Percentiles rank a stretch among this genome's conserved stretches.
These are phyloP conservation scores for Ptilorrhoa leucosticta DNA, from an alignment of 2,113 vertebrate genomes.

Conservation along the genomic window DNA sequence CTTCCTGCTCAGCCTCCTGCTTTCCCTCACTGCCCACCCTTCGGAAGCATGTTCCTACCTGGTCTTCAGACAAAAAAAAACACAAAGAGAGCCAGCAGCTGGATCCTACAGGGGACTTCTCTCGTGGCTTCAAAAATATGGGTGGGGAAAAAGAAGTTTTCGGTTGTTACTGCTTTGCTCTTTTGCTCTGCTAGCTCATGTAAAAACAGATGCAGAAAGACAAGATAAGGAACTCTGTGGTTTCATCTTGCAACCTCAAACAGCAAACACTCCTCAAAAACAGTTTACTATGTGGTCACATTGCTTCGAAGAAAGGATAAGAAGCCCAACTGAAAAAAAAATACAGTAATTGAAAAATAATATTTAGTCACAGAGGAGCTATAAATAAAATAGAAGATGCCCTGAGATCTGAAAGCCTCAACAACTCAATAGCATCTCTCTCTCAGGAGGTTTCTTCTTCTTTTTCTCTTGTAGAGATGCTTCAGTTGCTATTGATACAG, in stretches of 20 bases:
- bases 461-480: background rate
- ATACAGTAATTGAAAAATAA: background rate
- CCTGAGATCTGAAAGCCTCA: background rate
- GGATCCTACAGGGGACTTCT: constrained; percentile 83
- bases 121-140: constrained; percentile 74
- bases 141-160: constrained; percentile 8
- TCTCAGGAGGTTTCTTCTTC: background rate
- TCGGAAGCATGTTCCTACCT: constrained; percentile 63
- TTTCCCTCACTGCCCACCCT: background rate
- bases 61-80: constrained; percentile 84
- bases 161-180: background rate
- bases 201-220: constrained; percentile 18
- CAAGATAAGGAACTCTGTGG: constrained; percentile 47
- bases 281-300: background rate
- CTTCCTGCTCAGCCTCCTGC: background rate
- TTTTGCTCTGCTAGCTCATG: background rate
- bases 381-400: constrained; percentile 3
- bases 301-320: constrained; percentile 3
- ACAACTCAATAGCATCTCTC: background rate
- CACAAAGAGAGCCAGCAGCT: constrained; percentile 80
- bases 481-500: background rate
- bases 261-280: constrained; percentile 32
- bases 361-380: background rate
- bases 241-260: constrained; percentile 52
- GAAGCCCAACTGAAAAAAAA: background rate